phyloP scores from a whole-genome alignment of 2,888 invertebrate genomes.

The Drosophila dives region DNA sequence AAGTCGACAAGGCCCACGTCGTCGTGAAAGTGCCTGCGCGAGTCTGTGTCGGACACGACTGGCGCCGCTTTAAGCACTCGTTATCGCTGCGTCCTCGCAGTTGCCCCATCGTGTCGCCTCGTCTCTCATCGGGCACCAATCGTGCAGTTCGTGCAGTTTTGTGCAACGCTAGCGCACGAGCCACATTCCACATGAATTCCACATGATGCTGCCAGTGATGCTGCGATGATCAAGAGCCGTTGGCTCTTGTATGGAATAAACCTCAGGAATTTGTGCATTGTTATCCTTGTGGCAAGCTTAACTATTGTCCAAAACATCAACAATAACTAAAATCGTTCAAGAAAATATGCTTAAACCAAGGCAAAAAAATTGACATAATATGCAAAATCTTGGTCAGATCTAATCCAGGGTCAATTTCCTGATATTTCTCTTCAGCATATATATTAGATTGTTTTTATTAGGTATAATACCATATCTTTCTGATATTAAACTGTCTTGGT shows the following conservation, averaged over 20 bases:
- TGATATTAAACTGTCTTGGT: not conserved
- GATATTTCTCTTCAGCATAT: not conserved
- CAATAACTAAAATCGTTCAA: not conserved
- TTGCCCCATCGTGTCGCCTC: not conserved
- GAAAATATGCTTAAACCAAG: fast-evolving
- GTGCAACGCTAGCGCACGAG: constrained; percentile 1
- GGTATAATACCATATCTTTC: not conserved
- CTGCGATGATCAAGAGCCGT: too few species aligned
- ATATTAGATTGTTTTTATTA: not conserved
- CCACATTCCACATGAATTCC: not conserved
- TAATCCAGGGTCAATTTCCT: not conserved
- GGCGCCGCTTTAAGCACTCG: constrained; percentile 23
- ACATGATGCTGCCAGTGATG: not conserved
- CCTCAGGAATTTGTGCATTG: not conserved
- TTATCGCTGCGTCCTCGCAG: constrained; percentile 5
- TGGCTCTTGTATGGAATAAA: not conserved
- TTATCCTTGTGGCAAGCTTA: not conserved
- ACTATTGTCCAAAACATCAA: not conserved
- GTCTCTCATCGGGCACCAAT: not conserved
- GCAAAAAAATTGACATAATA: not conserved
- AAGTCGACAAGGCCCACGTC: constrained; percentile 9
- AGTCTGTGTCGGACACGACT: constrained; percentile 46
- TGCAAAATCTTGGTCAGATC: not conserved
- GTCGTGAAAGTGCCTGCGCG: constrained; percentile 29
- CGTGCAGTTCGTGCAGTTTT: not conserved